A percentile compares a stretch with the other conserved stretches of the same genome.
These are phyloP conservation scores for Antedon mediterranea DNA, from an alignment of 53 echinoderm and acorn worm genomes.

Conservation along the genomic window DNA sequence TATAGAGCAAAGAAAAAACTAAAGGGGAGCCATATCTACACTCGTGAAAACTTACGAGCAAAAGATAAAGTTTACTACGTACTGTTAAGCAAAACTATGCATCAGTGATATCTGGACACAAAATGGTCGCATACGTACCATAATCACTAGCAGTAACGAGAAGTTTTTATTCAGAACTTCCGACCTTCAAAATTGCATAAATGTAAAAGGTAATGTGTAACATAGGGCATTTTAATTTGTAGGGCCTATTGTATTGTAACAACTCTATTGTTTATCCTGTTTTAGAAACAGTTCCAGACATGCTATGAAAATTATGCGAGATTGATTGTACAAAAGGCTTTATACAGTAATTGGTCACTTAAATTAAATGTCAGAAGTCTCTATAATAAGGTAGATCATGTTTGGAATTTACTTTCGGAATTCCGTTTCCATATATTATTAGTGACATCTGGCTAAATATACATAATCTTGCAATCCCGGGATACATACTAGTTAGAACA, in stretches of 20 bases:
- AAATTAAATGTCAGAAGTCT: background rate
- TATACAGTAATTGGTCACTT: too few relatives aligned
- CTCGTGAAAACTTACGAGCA: too few relatives aligned
- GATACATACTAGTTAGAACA: background rate
- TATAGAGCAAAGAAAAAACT: too few relatives aligned
- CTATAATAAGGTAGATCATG: background rate
- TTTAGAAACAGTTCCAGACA: background rate
- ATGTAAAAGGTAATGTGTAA: background rate
- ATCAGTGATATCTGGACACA: too few relatives aligned
- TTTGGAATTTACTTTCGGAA: background rate
- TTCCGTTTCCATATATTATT: background rate
- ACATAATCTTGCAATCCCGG: background rate
- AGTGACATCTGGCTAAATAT: slow-evolving; percentile 8
- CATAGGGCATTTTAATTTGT: background rate
- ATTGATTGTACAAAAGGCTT: background rate
- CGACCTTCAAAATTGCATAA: too few relatives aligned
- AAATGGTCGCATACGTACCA: too few relatives aligned
- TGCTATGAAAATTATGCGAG: background rate
- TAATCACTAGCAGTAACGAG: too few relatives aligned
- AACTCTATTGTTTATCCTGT: background rate
- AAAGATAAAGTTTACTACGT: too few relatives aligned
- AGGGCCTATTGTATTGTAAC: too few relatives aligned
- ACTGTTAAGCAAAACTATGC: too few relatives aligned
- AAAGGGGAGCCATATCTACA: too few relatives aligned
- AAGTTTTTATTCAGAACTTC: too few relatives aligned